Evolutionary conservation across 2,888 invertebrate species (phyloP).

Genomic region (Artemia sp.): DNA sequence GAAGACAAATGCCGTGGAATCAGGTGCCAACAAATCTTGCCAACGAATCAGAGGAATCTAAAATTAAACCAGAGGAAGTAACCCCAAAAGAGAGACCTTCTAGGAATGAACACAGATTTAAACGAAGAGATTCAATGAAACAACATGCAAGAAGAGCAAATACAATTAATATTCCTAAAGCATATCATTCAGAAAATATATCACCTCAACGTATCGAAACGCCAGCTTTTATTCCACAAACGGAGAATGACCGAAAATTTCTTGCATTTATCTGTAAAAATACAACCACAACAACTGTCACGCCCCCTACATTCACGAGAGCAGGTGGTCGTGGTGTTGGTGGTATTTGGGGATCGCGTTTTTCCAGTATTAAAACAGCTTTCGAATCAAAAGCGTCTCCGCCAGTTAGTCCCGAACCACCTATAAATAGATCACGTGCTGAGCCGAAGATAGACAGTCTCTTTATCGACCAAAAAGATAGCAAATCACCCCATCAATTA

Average conservation of each 20-base stretch:
- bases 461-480: neutral
- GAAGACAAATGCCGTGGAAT: neutral
- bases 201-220: slow-evolving; percentile 32
- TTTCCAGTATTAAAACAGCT: slow-evolving; percentile 61
- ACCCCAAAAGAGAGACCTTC: slow-evolving; percentile 23
- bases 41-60: neutral
- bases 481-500: neutral
- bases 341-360: slow-evolving; percentile 54
- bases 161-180: slow-evolving; percentile 69
- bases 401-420: slow-evolving; percentile 33
- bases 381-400: slow-evolving; percentile 43
- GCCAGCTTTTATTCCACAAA: slow-evolving; percentile 48
- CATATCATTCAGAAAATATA: slow-evolving; percentile 35
- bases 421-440: slow-evolving; percentile 26
- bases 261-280: slow-evolving; percentile 61
- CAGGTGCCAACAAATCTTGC: slow-evolving; percentile 6
- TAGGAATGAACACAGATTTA: slow-evolving; percentile 30
- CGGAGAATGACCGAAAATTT: slow-evolving; percentile 68
- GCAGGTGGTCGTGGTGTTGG: slow-evolving; percentile 30
- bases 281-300: slow-evolving; percentile 37
- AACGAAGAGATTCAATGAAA: slow-evolving; percentile 55
- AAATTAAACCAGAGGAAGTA: slow-evolving; percentile 9
- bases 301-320: slow-evolving; percentile 24
- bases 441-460: slow-evolving; percentile 20
- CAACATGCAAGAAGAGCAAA: slow-evolving; percentile 47